A percentile compares a stretch with the other conserved stretches of the same genome.
Conservation (phyloP, 1,140 invertebrate genomes). For the Neoseiulus cucumeris region DNA sequence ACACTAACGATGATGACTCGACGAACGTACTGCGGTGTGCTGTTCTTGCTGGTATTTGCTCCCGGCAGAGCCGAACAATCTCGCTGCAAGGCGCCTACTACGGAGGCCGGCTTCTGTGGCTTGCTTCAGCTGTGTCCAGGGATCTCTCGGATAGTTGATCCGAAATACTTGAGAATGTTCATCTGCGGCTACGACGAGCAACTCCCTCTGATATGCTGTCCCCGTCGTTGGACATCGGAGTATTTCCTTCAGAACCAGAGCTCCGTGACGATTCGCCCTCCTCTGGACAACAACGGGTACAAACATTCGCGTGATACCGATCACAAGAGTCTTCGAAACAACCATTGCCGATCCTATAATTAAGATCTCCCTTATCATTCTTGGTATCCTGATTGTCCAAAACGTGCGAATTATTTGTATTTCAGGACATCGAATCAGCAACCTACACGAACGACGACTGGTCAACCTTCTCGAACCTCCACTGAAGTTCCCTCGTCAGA, state of each 20-base stretch:
- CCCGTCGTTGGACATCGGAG: constrained; percentile 7
- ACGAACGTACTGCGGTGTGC: too few relatives aligned
- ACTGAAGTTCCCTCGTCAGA: neutral
- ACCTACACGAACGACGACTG: neutral
- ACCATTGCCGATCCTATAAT: neutral
- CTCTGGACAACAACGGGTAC: neutral
- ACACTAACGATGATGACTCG: too few relatives aligned
- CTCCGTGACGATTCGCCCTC: neutral
- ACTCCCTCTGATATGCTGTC: neutral
- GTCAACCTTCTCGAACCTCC: neutral
- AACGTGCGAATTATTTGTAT: neutral
- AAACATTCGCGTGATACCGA: neutral
- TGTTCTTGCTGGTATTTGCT: too few relatives aligned
- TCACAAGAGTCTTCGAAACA: neutral
- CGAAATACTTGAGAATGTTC: neutral
- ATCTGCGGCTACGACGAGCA: neutral
- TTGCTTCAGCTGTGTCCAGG: neutral
- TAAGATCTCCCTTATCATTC: neutral
- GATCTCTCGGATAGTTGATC: neutral
- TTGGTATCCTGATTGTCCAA: neutral
- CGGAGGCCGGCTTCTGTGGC: neutral
- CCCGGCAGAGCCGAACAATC: neutral
- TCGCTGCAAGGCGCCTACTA: neutral
- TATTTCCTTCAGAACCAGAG: neutral
- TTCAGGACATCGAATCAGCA: neutral